Conservation (phyloP, 2,888 invertebrate species). For the Luperina testacea region DNA sequence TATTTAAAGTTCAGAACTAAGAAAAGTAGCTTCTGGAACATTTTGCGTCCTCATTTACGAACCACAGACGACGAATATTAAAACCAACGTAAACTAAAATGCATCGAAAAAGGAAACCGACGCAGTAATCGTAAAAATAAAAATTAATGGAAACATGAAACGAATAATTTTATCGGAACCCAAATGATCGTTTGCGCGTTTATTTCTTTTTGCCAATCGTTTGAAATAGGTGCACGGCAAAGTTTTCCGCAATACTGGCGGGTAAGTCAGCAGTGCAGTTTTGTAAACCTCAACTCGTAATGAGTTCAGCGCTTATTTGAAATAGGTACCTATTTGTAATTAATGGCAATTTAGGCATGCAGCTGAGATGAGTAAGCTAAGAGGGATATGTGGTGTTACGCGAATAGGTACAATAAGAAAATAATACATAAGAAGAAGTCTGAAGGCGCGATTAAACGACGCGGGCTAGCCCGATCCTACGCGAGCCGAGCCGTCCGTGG, state of each 20-base stretch:
- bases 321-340: slow-evolving; percentile 1
- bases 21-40: slow-evolving; percentile 60
- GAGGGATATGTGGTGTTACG: neutral
- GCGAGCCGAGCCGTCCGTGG: too few relatives aligned
- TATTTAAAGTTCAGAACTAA: slow-evolving; percentile 60
- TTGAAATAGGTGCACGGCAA: slow-evolving; percentile 37
- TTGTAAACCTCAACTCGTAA: slow-evolving; percentile 12
- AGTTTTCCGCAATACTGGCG: slow-evolving; percentile 19
- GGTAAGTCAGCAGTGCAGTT: slow-evolving; percentile 6
- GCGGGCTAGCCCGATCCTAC: too few relatives aligned
- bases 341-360: neutral
- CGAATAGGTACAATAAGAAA: neutral
- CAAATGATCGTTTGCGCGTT: slow-evolving; percentile 46
- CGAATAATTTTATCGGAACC: slow-evolving; percentile 44
- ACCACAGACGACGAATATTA: slow-evolving; percentile 51
- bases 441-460: too few relatives aligned
- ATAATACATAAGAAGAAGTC: neutral
- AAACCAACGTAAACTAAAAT: slow-evolving; percentile 51
- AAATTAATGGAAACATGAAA: slow-evolving; percentile 49
- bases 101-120: slow-evolving; percentile 41
- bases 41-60: slow-evolving; percentile 51
- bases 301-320: slow-evolving; percentile 10
- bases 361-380: neutral
- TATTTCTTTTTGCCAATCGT: slow-evolving; percentile 43
- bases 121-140: slow-evolving; percentile 51